Evolutionary conservation across 2,888 invertebrate species (phyloP), one percentile per base, ranked within the genome.

Genomic region (Nomada flava): DNA sequence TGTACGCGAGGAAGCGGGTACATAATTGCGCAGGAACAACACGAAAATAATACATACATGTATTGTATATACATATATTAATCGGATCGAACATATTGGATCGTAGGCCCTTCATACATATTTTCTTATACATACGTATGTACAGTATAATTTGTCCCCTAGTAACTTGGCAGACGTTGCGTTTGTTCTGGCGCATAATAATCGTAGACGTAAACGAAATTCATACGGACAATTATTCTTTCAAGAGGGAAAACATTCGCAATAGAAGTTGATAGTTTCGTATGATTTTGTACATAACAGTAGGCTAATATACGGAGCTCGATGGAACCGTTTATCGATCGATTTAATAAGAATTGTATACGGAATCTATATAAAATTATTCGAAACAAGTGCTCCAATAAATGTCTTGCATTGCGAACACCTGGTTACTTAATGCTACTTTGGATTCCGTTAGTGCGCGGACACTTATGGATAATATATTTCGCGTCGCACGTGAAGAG

Each of bases 341-440:
- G 88, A 85, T 85, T 85, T 23, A 23, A 23, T 79, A 83, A 86
- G 85, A 86, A 89, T 82, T 89, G 87, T 90, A 87, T 88, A 89
- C 85, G 89, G 85, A 90, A 88, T 86, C 84, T 76, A 88, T 83
- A 83, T 86, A 89, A 88, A 89, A 88, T 79, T 88, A 86, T 88
- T 89, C 85, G 85, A 88, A 89, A 85, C 88, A 29, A 50, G 50
- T 50, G 4, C 85, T 84, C 86, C 88, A 92, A 91, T 92, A 92
- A 92, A 92, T 90, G 89, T 92, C 92, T 91, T 91, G 90, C 91
- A 92, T 92, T 89, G 89, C 90, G 89, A 11, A 23, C 26, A 64
- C 55, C 3, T 23, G 5, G 44, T 53, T 50, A 50, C 50, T 47
- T n/a, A 13, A 50, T 50, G 23, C n/a, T 23, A 26, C 18, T 50